These are phyloP conservation scores for Aplysina aerophoba DNA, from an alignment of 37 sponge, comb jelly and placozoan genomes.

Conservation along the genomic window DNA sequence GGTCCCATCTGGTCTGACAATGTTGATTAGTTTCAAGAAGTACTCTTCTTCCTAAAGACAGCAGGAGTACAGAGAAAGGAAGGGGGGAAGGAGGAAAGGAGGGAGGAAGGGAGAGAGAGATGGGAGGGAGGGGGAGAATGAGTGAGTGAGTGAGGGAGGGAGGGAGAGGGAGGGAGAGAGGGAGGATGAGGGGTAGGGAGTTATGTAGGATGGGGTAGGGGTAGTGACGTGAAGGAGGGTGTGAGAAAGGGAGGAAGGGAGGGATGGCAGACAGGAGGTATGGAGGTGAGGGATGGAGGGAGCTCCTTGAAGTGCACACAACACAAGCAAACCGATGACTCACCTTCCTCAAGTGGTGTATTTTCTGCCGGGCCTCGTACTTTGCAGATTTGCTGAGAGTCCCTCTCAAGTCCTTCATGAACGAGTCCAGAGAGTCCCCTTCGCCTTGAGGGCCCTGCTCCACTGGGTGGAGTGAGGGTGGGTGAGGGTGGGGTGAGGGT, in stretches of 20 bases:
- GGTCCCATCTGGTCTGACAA: constrained; percentile 47
- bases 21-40: constrained; percentile 46
- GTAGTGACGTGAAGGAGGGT: too few relatives aligned
- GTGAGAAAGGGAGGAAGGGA: too few relatives aligned
- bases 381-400: constrained; percentile 49
- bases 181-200: too few relatives aligned
- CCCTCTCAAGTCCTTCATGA: constrained; percentile 60
- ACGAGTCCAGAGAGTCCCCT: constrained; percentile 72
- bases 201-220: too few relatives aligned
- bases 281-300: too few relatives aligned
- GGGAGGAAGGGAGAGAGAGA: too few relatives aligned
- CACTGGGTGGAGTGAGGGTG: not conserved
- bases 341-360: constrained; percentile 75
- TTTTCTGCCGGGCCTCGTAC: constrained; percentile 48
- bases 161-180: too few relatives aligned
- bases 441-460: not conserved
- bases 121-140: too few relatives aligned
- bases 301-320: not conserved
- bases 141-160: too few relatives aligned
- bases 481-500: too few relatives aligned
- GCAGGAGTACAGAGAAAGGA: not conserved
- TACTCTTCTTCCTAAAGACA: constrained; percentile 72
- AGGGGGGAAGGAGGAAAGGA: too few relatives aligned
- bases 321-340: not conserved
- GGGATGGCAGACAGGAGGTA: too few relatives aligned